Conservation (phyloP, 2,888 invertebrate species). For the Idaea dimidiata region DNA sequence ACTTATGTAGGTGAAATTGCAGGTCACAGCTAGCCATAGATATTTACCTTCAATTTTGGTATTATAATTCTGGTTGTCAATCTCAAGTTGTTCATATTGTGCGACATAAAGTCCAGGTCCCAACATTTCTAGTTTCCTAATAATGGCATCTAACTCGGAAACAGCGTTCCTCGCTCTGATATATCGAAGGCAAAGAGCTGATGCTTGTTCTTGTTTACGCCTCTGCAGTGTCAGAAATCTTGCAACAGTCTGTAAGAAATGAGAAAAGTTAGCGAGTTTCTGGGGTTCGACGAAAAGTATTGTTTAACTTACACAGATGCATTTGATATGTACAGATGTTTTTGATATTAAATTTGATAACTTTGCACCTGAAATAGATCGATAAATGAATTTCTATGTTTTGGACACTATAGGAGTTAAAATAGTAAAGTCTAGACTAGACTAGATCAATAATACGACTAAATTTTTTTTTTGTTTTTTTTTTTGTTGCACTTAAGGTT, state of each 20-base stretch:
- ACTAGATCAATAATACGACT: no score
- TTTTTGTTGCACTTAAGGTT: no score
- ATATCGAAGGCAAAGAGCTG: conserved; percentile 61
- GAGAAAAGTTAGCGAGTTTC: neutral
- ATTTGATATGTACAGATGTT: neutral
- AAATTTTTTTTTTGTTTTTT: no score
- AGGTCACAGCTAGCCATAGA: no score
- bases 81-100: conserved; percentile 65
- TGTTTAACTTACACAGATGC: no score
- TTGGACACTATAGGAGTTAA: no score
- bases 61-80: conserved; percentile 64
- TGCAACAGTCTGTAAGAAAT: conserved; percentile 54
- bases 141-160: conserved; percentile 55
- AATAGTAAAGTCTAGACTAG: no score
- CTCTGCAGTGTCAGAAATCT: conserved; percentile 62
- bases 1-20: no score
- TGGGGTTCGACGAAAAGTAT: neutral
- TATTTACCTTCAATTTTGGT: conserved; percentile 69
- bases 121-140: conserved; percentile 61
- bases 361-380: no score
- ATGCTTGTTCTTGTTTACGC: conserved; percentile 60
- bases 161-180: conserved; percentile 69
- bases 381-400: no score
- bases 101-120: conserved; percentile 71
- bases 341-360: neutral